Base-by-base conservation (phyloP, 2,888 invertebrate species). In the Proisotoma minuta region DNA sequence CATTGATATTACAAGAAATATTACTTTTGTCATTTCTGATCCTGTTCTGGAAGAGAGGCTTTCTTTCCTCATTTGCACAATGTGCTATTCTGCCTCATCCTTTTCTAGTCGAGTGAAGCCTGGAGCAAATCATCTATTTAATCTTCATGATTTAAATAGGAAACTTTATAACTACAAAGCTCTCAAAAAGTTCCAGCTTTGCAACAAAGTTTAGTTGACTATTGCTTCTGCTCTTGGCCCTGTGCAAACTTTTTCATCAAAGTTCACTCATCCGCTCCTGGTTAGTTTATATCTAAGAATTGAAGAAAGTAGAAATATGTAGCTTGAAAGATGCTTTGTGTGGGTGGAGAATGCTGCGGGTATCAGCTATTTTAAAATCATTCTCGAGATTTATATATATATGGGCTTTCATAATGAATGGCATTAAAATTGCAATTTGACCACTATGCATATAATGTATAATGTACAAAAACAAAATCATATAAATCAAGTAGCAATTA, bases 211-310 rank as follows among this genome's bases (percentile, higher is more conserved):
- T 10, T 34, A 34, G 15, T 34, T 10, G 34, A 15, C 8, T 34
- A 15, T 8, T 10, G 34, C 10, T 15, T 34, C 10, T n/a, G 47
- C 47, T 22, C 50, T 56, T 15, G 40, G 22, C 18, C 15, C 20
- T 54, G 54, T 20, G 43, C 26, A 43, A 57, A 57, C 57, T 57
- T 57, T 57, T 57, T 57, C 57, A 57, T 57, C 57, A 57, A 57
- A 57, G 57, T 57, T 57, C 49, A 57, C 48, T 57, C 57, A 57
- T 57, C 57, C 57, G 57, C 3, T 47, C 20, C 28, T 54, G 34
- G 40, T 26, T 50, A 24, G 50, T 24, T 20, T 47, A n/a, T 34
- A 34, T n/a, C n/a, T n/a, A n/a, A n/a, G n/a, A n/a, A n/a, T n/a
- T n/a, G n/a, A n/a, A n/a, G n/a, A n/a, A 15, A 43, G 43, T 8